phyloP scores from a whole-genome alignment of 2,113 vertebrate species.

The Struthidea cinerea region DNA sequence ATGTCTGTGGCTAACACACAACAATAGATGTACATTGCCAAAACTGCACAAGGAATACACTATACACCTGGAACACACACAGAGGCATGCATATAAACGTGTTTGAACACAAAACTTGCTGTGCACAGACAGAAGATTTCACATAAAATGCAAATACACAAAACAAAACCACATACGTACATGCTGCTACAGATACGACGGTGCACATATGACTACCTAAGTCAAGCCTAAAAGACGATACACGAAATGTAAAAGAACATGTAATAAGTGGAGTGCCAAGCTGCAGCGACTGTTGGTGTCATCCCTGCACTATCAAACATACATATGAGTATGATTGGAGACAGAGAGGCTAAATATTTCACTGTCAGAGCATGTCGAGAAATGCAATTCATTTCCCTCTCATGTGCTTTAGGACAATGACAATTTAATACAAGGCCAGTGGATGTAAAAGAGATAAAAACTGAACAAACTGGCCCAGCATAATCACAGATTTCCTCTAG shows the following conservation, averaged over 20 bases:
- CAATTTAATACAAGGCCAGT: conserved; percentile 84
- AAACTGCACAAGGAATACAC: background rate
- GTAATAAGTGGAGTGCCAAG: conserved; percentile 60
- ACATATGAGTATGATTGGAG: conserved; percentile 87
- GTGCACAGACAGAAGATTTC: background rate
- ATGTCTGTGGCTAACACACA: background rate
- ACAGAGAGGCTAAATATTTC: conserved; percentile 93
- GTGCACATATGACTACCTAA: background rate
- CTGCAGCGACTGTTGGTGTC: conserved; percentile 69
- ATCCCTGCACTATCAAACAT: conserved; percentile 74
- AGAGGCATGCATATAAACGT: background rate
- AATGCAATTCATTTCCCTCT: conserved; percentile 87
- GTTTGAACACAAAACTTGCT: background rate
- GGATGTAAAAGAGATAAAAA: conserved; percentile 82
- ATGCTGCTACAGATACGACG: background rate
- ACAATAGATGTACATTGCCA: background rate
- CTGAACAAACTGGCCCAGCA: conserved; percentile 70
- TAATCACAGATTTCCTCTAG: conserved; percentile 76
- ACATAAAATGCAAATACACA: background rate
- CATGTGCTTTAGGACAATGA: conserved; percentile 83
- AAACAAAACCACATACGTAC: background rate
- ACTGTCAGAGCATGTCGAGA: conserved; percentile 85
- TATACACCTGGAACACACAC: background rate
- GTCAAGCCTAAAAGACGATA: background rate
- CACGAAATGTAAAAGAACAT: conserved; percentile 11